Percentiles rank a stretch among this genome's conserved stretches.
phyloP scores from a whole-genome alignment of 2,113 vertebrate species.

The Hassar affinis region DNA sequence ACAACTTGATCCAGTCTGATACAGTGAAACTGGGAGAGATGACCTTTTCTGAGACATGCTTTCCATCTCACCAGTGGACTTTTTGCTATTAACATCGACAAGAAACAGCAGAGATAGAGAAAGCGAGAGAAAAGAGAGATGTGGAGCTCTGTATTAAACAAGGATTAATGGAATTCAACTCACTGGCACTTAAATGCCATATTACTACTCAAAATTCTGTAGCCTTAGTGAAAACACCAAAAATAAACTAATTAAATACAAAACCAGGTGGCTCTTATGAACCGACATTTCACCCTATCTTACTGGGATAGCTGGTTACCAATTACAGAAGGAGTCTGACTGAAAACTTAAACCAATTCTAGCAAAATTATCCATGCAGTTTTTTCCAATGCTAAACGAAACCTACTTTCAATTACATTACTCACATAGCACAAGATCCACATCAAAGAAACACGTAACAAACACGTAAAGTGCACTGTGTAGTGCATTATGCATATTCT shows the following conservation, averaged over 20 bases:
- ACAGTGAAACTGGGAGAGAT: background rate
- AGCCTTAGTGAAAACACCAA: background rate
- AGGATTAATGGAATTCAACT: background rate
- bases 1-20: conserved; percentile 17
- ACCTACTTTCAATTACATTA: too few species aligned
- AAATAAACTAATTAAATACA: background rate
- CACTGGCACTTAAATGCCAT: conserved; percentile 20
- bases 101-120: background rate
- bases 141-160: background rate
- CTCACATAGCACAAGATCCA: too few species aligned
- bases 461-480: background rate
- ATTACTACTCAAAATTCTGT: background rate
- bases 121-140: background rate
- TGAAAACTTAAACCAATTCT: background rate
- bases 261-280: background rate
- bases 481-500: background rate
- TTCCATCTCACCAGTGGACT: conserved; percentile 5
- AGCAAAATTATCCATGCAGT: background rate
- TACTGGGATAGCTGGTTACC: background rate
- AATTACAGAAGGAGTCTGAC: background rate
- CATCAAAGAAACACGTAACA: background rate
- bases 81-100: conserved; percentile 26
- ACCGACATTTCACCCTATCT: background rate
- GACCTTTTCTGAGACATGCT: conserved; percentile 28
- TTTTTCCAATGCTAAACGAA: background rate